Percentiles rank a stretch among this genome's conserved stretches.
Conservation (phyloP, 1,140 invertebrate genomes). For the Microplitis mediator region DNA sequence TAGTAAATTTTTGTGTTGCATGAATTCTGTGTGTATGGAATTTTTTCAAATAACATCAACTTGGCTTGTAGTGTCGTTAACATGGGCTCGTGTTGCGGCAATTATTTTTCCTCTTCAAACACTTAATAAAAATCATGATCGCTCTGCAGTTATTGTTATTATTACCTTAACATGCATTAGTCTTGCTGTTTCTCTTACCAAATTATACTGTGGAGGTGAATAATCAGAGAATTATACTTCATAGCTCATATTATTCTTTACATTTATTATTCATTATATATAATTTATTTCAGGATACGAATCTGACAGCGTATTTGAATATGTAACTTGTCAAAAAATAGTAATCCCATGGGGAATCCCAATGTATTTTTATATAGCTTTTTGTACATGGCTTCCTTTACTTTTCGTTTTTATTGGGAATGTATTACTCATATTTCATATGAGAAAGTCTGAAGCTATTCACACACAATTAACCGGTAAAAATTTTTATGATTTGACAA, state of each 20-base stretch:
- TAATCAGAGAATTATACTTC: not conserved
- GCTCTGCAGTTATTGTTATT: constrained; percentile 39
- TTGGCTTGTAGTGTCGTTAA: constrained; percentile 46
- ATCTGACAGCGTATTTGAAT: constrained; percentile 55
- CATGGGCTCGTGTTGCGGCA: constrained; percentile 44
- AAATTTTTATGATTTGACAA: constrained; percentile 23
- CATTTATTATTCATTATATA: not conserved
- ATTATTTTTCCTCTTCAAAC: constrained; percentile 44
- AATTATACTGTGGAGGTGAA: constrained; percentile 46
- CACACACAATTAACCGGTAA: constrained; percentile 43
- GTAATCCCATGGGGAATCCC: constrained; percentile 46
- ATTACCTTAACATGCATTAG: constrained; percentile 38
- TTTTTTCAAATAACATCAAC: constrained; percentile 50
- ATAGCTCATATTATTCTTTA: not conserved
- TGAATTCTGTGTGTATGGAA: constrained; percentile 45
- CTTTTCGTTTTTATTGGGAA: constrained; percentile 53
- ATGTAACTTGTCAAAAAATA: constrained; percentile 46
- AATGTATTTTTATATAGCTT: constrained; percentile 51
- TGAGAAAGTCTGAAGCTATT: constrained; percentile 43
- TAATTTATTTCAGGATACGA: constrained; percentile 47
- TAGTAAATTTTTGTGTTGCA: constrained; percentile 41
- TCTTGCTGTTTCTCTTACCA: constrained; percentile 45
- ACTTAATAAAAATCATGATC: constrained; percentile 32
- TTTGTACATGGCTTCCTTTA: constrained; percentile 54
- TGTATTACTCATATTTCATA: constrained; percentile 46